These are phyloP conservation scores for Porites rus DNA, from an alignment of 92 coral and sea anemone species.

Conservation along the genomic window DNA sequence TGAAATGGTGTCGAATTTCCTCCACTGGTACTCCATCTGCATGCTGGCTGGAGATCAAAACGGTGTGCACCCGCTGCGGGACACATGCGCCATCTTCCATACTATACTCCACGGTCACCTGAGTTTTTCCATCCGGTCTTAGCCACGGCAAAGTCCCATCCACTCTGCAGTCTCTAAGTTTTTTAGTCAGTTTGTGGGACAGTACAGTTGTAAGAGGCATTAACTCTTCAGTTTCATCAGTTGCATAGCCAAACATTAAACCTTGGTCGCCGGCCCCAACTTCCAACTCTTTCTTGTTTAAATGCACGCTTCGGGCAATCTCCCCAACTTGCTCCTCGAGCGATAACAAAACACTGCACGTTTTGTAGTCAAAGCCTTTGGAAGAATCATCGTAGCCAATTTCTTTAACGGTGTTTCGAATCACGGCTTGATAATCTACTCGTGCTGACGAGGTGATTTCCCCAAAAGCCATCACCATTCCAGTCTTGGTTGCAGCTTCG, in stretches of 20 bases:
- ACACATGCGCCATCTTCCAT: slow-evolving; percentile 81
- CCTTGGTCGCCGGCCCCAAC: slow-evolving; percentile 94
- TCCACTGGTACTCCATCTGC: slow-evolving; percentile 66
- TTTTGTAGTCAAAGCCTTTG: slow-evolving; percentile 90
- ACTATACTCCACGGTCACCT: slow-evolving; percentile 86
- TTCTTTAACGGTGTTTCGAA: slow-evolving; percentile 85
- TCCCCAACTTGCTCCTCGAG: slow-evolving; percentile 78
- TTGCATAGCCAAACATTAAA: slow-evolving; percentile 92
- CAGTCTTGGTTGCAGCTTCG: slow-evolving; percentile 86
- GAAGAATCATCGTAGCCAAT: slow-evolving; percentile 90
- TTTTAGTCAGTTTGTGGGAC: slow-evolving; percentile 75
- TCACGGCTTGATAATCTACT: slow-evolving; percentile 82
- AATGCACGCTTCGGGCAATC: slow-evolving; percentile 74
- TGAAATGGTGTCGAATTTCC: slow-evolving; percentile 76
- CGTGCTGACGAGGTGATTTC: slow-evolving; percentile 82
- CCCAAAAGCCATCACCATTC: slow-evolving; percentile 85
- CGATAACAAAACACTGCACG: slow-evolving; percentile 86
- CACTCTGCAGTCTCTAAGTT: slow-evolving; percentile 73
- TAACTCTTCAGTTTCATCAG: slow-evolving; percentile 83
- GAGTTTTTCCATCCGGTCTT: slow-evolving; percentile 87
- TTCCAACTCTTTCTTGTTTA: slow-evolving; percentile 72
- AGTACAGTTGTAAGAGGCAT: slow-evolving; percentile 92
- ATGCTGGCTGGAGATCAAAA: slow-evolving; percentile 79
- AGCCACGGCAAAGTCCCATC: slow-evolving; percentile 84
- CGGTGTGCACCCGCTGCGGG: slow-evolving; percentile 81